Evolutionary conservation across 2,797 vertebrate species (phyloP).

Genomic region (Danio choprae): DNA sequence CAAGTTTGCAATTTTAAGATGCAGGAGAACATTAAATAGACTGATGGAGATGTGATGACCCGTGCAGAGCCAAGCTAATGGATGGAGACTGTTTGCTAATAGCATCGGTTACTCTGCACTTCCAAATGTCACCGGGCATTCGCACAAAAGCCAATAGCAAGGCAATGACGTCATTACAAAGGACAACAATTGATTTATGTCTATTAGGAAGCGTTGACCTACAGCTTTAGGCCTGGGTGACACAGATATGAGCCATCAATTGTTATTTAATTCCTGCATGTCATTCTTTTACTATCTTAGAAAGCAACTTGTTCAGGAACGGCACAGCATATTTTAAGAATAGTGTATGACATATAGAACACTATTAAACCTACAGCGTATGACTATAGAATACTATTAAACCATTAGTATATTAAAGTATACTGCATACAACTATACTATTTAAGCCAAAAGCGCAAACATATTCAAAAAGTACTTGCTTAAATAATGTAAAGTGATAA

Average conservation of each 20-base stretch:
- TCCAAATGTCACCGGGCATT: conserved; percentile 72
- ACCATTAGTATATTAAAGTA: background rate
- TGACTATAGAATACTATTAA: background rate
- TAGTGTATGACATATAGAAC: background rate
- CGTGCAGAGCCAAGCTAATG: conserved; percentile 67
- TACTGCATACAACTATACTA: background rate
- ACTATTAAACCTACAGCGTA: no score
- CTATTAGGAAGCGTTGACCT: conserved; percentile 46
- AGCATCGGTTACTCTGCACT: conserved; percentile 59
- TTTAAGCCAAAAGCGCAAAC: background rate
- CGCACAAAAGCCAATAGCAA: conserved; percentile 27
- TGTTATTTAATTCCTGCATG: background rate
- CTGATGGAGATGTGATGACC: conserved; percentile 66
- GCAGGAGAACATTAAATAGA: conserved; percentile 34
- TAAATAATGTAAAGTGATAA: background rate
- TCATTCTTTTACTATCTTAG: background rate
- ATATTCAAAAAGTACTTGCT: background rate
- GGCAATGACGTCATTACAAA: conserved; percentile 29
- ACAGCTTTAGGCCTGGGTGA: conserved; percentile 38
- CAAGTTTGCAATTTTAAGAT: background rate
- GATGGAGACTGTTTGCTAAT: conserved; percentile 70
- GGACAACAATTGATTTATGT: conserved; percentile 34
- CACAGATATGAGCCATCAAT: conserved; percentile 9
- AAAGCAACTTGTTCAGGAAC: background rate
- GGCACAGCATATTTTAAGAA: background rate